phyloP scores from a whole-genome alignment of 2,888 invertebrate species.

The Hyposoter didymator region DNA sequence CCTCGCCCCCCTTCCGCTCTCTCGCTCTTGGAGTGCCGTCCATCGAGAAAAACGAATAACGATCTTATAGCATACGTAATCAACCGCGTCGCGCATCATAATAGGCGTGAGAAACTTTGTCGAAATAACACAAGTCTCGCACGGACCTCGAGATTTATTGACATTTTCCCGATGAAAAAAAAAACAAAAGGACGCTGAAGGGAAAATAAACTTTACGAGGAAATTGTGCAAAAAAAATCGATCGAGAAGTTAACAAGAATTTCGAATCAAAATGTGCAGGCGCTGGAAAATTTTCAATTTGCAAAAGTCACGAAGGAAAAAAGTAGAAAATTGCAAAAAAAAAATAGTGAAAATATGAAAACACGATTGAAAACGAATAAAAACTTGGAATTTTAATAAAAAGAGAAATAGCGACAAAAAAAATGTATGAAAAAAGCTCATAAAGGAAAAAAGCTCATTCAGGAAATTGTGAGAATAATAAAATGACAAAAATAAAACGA shows the following conservation, averaged over 20 bases:
- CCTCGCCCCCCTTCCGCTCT: not conserved
- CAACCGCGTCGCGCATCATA: not conserved
- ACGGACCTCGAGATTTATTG: not conserved
- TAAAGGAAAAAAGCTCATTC: too few species aligned
- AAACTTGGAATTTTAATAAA: not conserved
- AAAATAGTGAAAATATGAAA: not conserved
- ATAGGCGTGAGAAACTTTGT: conserved; percentile 45
- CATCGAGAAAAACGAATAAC: conserved; percentile 15
- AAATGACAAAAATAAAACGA: too few species aligned
- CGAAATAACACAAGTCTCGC: not conserved
- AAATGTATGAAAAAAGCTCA: too few species aligned
- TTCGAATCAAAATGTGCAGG: not conserved
- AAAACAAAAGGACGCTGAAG: too few species aligned
- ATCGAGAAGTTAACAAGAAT: not conserved
- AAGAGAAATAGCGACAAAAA: not conserved
- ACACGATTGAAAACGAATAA: not conserved
- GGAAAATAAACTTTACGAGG: too few species aligned
- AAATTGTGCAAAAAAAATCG: too few species aligned
- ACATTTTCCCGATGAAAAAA: not conserved
- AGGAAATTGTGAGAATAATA: too few species aligned
- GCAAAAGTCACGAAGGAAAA: not conserved
- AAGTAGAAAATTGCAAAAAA: not conserved
- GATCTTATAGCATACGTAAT: conserved; percentile 22
- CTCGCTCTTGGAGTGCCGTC: conserved; percentile 20
- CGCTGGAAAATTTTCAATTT: not conserved